phyloP scores from a whole-genome alignment of 2,113 vertebrate species.

The Phylloscopus trochilus region DNA sequence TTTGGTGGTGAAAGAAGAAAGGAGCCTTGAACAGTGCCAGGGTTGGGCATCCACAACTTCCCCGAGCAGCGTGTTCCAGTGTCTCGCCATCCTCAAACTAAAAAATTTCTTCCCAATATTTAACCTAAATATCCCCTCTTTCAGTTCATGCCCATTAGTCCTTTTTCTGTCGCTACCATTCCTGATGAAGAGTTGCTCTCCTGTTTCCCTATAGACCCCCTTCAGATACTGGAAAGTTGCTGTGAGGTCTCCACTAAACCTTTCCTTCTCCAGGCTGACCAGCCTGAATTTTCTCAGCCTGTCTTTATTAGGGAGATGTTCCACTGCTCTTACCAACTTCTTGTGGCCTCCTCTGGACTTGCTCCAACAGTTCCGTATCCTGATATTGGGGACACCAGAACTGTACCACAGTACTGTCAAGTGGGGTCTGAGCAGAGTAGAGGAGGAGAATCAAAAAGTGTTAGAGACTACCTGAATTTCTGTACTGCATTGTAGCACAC shows the following conservation, averaged over 20 bases:
- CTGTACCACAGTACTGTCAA: neutral
- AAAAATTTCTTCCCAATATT: neutral
- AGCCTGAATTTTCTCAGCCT: neutral
- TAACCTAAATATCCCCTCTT: neutral
- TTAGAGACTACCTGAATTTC: neutral
- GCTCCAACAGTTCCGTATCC: neutral
- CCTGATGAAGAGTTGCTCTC: neutral
- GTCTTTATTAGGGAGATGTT: neutral
- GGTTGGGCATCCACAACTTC: neutral
- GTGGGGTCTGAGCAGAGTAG: neutral
- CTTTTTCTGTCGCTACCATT: neutral
- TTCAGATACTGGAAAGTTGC: neutral
- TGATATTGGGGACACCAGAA: neutral
- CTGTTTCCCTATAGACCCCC: neutral
- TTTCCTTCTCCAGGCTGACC: neutral
- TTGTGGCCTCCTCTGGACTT: neutral
- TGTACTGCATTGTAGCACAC: neutral
- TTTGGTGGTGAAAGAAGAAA: neutral
- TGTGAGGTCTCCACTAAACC: neutral
- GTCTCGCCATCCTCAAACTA: neutral
- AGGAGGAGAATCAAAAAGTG: neutral
- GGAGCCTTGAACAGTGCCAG: neutral
- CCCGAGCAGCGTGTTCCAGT: neutral
- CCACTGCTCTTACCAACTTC: neutral
- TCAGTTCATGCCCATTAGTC: neutral